Percentiles rank a stretch among this genome's conserved stretches.
Conservation (phyloP, 1,140 invertebrate species). For the Thereuonema tuberculata region DNA sequence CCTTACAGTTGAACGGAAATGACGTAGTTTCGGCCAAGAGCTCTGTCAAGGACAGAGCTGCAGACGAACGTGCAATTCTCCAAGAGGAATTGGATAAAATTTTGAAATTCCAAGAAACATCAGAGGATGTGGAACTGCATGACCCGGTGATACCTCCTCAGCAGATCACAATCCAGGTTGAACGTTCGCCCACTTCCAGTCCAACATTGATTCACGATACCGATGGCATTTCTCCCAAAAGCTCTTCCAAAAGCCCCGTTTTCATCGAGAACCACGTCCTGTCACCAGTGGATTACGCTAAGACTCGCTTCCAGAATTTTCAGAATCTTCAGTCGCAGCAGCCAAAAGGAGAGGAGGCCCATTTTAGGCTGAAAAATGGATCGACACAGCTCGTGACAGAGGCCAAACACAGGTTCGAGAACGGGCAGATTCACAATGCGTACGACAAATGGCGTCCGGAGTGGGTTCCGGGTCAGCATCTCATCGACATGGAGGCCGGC, state of each 20-base stretch:
- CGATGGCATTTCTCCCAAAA: too few species aligned
- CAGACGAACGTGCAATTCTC: too few species aligned
- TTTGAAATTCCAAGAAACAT: neutral
- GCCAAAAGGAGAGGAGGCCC: slow-evolving; percentile 39
- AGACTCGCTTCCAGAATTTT: slow-evolving; percentile 45
- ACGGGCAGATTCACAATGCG: slow-evolving; percentile 16
- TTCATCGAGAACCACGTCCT: slow-evolving; percentile 36
- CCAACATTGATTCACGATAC: too few species aligned
- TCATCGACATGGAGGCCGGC: neutral
- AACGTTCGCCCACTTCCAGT: too few species aligned
- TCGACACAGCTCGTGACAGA: slow-evolving; percentile 22
- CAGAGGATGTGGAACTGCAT: too few species aligned
- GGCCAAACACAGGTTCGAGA: slow-evolving; percentile 25
- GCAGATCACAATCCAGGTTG: too few species aligned
- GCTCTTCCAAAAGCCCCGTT: neutral
- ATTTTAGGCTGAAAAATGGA: slow-evolving; percentile 25
- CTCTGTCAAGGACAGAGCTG: too few species aligned
- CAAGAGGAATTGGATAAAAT: slow-evolving; percentile 15
- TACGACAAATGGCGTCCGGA: slow-evolving; percentile 20
- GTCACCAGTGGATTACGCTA: slow-evolving; percentile 45
- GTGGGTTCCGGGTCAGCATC: slow-evolving; percentile 20
- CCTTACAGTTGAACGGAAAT: too few species aligned
- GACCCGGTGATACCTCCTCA: too few species aligned
- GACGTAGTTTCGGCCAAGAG: too few species aligned
- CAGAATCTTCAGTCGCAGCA: slow-evolving; percentile 38